phyloP scores from a whole-genome alignment of 2,888 invertebrate genomes.

The Rhabditoides inermis region DNA sequence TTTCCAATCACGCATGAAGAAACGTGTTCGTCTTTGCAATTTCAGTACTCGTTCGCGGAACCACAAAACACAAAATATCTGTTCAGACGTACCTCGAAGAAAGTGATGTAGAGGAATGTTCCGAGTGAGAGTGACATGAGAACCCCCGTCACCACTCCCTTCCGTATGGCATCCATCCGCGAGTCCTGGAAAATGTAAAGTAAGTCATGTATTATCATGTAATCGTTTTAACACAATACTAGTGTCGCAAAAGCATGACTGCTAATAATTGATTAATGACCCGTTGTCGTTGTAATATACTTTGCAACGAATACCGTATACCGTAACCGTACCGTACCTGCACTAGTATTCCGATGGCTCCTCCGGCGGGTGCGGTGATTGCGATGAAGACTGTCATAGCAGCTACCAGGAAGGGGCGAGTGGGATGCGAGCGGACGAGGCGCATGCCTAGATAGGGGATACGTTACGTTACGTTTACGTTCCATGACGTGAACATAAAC shows the following conservation, averaged over 20 bases:
- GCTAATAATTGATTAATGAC: no score
- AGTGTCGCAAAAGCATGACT: no score
- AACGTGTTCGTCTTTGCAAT: no score
- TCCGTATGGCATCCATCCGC: conserved; percentile 24
- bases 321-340: no score
- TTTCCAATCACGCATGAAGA: no score
- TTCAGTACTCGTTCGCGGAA: not conserved
- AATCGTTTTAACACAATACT: no score
- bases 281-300: no score
- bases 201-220: no score
- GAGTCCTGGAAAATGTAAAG: conserved; percentile 26
- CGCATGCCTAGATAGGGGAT: conserved; percentile 25
- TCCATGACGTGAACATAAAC: no score
- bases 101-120: conserved; percentile 41
- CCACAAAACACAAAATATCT: not conserved
- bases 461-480: no score
- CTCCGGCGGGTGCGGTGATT: conserved; percentile 27
- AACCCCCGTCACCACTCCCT: conserved; percentile 26
- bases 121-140: conserved; percentile 37
- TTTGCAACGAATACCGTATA: no score
- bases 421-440: conserved; percentile 23
- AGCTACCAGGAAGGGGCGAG: conserved; percentile 21
- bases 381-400: conserved; percentile 24
- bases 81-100: conserved; percentile 31
- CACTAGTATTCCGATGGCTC: conserved; percentile 35